These are phyloP conservation scores for Leptinotarsa rubiginosa DNA, from an alignment of 2,888 invertebrate genomes.

Conservation along the genomic window DNA sequence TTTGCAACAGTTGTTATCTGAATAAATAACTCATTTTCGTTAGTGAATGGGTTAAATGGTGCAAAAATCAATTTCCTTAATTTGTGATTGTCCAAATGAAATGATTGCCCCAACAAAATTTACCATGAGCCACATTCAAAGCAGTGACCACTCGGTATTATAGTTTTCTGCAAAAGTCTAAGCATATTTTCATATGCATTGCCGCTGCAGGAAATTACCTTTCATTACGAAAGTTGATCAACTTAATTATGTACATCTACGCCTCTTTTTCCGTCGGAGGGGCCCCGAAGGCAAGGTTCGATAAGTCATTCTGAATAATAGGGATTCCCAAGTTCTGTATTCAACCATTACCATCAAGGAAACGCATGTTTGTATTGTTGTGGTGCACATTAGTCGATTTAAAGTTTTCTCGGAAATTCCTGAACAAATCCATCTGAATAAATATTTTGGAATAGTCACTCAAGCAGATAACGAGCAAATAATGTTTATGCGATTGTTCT, in stretches of 20 bases:
- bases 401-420: not conserved
- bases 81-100: too few relatives aligned
- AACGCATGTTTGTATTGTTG: slow-evolving; percentile 8
- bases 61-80: too few relatives aligned
- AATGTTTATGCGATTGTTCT: too few relatives aligned
- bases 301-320: not conserved
- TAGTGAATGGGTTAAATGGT: too few relatives aligned
- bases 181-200: too few relatives aligned
- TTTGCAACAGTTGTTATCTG: too few relatives aligned
- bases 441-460: slow-evolving; percentile 1
- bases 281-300: not conserved
- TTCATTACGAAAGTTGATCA: not conserved
- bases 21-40: too few relatives aligned
- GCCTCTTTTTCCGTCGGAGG: not conserved
- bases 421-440: not conserved
- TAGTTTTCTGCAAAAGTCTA: too few relatives aligned
- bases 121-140: too few relatives aligned
- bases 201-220: not conserved
- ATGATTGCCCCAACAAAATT: too few relatives aligned
- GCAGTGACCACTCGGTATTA: too few relatives aligned
- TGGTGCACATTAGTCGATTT: not conserved
- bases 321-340: slow-evolving; percentile 1
- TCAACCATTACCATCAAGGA: not conserved
- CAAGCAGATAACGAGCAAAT: not conserved
- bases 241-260: not conserved